Percentiles rank a stretch among this genome's conserved stretches.
These are phyloP conservation scores for Oxygymnocypris stewartii DNA, from an alignment of 2,113 vertebrate genomes.

Conservation along the genomic window DNA sequence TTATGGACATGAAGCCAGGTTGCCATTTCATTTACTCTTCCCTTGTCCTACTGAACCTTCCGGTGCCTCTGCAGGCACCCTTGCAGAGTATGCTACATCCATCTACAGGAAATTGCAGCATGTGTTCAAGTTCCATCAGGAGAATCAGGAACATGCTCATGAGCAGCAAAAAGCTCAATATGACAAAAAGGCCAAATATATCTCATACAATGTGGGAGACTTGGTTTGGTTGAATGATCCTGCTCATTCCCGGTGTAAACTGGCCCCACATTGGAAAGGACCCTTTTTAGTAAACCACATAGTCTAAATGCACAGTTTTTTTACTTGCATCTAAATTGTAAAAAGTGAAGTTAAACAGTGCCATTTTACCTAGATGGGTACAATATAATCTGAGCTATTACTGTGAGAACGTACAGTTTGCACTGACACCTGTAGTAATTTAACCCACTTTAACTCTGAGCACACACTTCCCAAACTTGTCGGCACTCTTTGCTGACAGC, in stretches of 20 bases:
- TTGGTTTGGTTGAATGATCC: slow-evolving; percentile 21
- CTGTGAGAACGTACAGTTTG: neutral
- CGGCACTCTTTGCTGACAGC: slow-evolving; percentile 53
- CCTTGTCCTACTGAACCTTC: neutral
- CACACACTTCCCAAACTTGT: neutral
- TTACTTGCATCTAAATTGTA: neutral
- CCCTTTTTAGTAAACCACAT: neutral
- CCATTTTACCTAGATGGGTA: neutral
- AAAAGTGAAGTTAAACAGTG: neutral
- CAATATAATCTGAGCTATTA: neutral
- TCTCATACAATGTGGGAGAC: neutral
- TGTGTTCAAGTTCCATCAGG: neutral
- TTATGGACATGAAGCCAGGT: neutral
- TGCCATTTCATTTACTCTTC: neutral
- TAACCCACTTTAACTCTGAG: slow-evolving; percentile 25
- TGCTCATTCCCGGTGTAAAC: neutral
- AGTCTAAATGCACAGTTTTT: neutral
- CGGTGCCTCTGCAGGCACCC: neutral
- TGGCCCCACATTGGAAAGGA: neutral
- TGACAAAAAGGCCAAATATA: neutral
- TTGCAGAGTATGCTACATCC: neutral
- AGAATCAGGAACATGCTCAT: neutral
- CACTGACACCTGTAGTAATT: slow-evolving; percentile 22
- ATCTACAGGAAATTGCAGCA: neutral
- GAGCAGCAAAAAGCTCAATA: neutral